Percentiles rank a stretch among this genome's conserved stretches.
Evolutionary conservation across 1,140 invertebrate genomes (phyloP).

Genomic region (Eciton burchellii): DNA sequence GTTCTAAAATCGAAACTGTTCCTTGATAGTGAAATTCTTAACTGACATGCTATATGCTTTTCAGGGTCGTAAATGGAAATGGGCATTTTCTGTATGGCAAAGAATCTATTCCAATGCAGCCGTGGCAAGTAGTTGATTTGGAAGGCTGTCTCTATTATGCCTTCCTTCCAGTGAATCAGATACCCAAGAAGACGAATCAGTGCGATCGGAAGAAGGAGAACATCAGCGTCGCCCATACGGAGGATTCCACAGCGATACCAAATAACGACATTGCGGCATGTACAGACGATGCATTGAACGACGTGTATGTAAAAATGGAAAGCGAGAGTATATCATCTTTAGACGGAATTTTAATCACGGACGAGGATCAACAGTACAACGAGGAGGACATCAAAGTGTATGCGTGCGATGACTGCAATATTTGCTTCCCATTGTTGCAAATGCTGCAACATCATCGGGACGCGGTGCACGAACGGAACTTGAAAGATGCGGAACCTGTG

Average conservation of each 20-base stretch:
- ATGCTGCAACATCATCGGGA: constrained; percentile 81
- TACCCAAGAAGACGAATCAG: constrained; percentile 21
- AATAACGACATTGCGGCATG: constrained; percentile 36
- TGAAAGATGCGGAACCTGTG: not conserved
- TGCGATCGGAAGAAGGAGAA: not conserved
- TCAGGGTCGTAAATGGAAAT: constrained; percentile 69
- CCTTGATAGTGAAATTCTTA: constrained; percentile 28
- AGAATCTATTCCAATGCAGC: constrained; percentile 78
- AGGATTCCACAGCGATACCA: constrained; percentile 19
- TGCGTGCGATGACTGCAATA: constrained; percentile 84
- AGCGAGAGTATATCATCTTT: constrained; percentile 20
- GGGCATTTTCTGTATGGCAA: constrained; percentile 77
- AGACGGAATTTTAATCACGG: not conserved
- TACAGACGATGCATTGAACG: constrained; percentile 62
- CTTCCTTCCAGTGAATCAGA: constrained; percentile 73
- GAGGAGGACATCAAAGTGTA: constrained; percentile 61
- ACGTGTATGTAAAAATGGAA: constrained; percentile 71
- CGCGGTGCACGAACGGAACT: constrained; percentile 55
- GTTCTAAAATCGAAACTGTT: not conserved
- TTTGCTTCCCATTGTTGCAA: constrained; percentile 85
- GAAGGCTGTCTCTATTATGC: constrained; percentile 79
- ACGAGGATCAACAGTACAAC: not conserved
- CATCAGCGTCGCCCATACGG: not conserved
- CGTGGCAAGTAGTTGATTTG: constrained; percentile 79
- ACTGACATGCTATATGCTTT: constrained; percentile 70